Evolutionary conservation across 2,113 vertebrate species (phyloP).

Genomic region (Eidolon helvum): DNA sequence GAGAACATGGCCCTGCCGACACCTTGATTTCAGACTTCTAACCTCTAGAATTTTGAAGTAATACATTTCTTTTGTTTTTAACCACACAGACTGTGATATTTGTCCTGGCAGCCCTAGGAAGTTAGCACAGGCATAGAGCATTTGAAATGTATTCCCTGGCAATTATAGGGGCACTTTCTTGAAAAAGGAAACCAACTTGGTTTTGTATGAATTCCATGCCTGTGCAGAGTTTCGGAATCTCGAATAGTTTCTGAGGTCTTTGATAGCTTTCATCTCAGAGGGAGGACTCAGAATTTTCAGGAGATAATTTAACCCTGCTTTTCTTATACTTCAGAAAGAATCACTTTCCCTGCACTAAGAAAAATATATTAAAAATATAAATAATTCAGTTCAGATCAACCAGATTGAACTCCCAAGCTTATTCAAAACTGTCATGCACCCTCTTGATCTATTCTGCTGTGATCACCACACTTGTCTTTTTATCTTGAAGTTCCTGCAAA

Average conservation of each 20-base stretch:
- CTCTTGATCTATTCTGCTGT: neutral
- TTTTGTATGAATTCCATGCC: neutral
- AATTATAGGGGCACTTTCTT: neutral
- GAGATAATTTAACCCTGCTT: neutral
- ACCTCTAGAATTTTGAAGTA: neutral
- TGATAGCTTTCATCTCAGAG: neutral
- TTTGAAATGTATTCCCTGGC: neutral
- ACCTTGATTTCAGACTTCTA: neutral
- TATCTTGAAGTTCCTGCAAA: neutral
- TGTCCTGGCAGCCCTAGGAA: neutral
- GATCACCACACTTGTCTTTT: neutral
- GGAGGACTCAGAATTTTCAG: neutral
- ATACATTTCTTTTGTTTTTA: neutral
- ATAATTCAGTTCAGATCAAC: neutral
- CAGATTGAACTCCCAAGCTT: neutral
- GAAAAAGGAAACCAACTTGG: neutral
- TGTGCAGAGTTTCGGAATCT: neutral
- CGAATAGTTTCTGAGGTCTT: neutral
- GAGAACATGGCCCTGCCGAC: neutral
- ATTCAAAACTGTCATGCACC: neutral
- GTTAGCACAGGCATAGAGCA: accelerated
- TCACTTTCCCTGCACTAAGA: neutral
- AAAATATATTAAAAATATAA: neutral
- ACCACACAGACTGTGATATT: neutral
- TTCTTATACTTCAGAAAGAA: neutral